Percentiles rank a stretch among this genome's conserved stretches.
phyloP scores from a whole-genome alignment of 2,113 vertebrate species.

The Atlantisia rogersi region DNA sequence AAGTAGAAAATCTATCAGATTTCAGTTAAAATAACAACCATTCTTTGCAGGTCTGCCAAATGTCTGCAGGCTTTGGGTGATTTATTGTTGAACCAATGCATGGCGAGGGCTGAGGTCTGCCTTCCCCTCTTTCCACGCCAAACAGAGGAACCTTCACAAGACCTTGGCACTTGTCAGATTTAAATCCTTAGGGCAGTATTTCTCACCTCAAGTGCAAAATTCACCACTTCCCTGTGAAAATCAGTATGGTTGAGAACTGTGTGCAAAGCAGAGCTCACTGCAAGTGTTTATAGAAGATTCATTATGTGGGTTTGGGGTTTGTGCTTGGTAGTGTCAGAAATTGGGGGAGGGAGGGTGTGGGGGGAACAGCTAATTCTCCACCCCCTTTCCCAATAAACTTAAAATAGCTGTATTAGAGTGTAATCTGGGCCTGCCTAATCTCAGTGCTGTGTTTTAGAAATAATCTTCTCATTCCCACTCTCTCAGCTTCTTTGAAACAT shows the following conservation, averaged over 20 bases:
- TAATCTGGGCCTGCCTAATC: neutral
- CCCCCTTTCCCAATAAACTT: neutral
- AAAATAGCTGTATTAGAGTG: neutral
- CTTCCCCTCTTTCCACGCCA: neutral
- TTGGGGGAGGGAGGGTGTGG: too few species aligned
- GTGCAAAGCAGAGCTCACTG: neutral
- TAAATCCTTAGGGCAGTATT: slow-evolving; percentile 71
- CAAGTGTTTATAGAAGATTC: neutral
- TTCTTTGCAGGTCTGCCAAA: slow-evolving; percentile 57
- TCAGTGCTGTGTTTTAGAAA: neutral
- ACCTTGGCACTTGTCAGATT: slow-evolving; percentile 66
- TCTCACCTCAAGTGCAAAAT: slow-evolving; percentile 70
- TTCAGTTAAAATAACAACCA: slow-evolving; percentile 63
- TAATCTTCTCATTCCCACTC: slow-evolving; percentile 11
- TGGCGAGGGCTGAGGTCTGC: neutral
- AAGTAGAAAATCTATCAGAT: slow-evolving; percentile 62
- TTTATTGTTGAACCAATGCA: slow-evolving; percentile 39
- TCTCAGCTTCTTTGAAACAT: slow-evolving; percentile 33
- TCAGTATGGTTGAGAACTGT: neutral
- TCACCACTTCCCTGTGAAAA: slow-evolving; percentile 73
- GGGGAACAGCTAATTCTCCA: neutral
- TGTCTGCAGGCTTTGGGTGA: slow-evolving; percentile 50
- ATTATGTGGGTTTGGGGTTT: slow-evolving; percentile 39
- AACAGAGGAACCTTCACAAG: slow-evolving; percentile 64
- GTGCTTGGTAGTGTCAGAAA: neutral